Base-by-base conservation (phyloP, 2,113 vertebrate species). In the Antechinus stuartii region DNA sequence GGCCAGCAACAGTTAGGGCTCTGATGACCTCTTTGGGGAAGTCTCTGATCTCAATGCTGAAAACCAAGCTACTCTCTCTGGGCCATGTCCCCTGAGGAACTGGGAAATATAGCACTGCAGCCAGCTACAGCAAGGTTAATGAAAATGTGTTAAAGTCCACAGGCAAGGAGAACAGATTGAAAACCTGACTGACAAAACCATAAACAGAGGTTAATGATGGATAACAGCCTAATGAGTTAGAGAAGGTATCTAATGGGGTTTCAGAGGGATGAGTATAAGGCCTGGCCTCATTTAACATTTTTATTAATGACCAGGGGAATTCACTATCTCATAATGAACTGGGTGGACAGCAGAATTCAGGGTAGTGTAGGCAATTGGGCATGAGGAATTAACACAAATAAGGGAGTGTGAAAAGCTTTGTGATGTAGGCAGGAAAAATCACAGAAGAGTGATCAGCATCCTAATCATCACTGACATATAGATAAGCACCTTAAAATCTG, bases 171-270 rank as follows among this genome's bases (percentile, higher is more conserved):
- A 90, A 90, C 26, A 52, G 90, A 90, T 90, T 90, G 90, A 90
- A 90, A 90, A 90, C 16, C 35, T 84, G n/a, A 84, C 68, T 50
- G 90, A 50, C 90, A 47, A 90, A 90, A 90, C 90, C 10, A 50
- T 90, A 90, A 90, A 90, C 90, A 90, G 89, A 90, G 90, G 90
- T 90, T 90, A 90, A 90, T 90, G 90, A 90, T 90, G 49, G 47
- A 90, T 52, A 90, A 90, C 49, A 90, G 90, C 90, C 46, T 90
- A 90, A 90, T 49, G 90, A 90, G 90, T 90, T 90, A 30, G 90
- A 90, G 46, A 90, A 52, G 47, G 49, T 50, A 90, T 90, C 90
- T 90, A 90, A 90, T 90, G 47, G 90, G 47, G 47, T 52, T 90
- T 47, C 47, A 90, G 49, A 90, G 90, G 47, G 90, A 52, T 50